Evolutionary conservation across 2,888 invertebrate species (phyloP).

Genomic region (Prenolepis imparis): DNA sequence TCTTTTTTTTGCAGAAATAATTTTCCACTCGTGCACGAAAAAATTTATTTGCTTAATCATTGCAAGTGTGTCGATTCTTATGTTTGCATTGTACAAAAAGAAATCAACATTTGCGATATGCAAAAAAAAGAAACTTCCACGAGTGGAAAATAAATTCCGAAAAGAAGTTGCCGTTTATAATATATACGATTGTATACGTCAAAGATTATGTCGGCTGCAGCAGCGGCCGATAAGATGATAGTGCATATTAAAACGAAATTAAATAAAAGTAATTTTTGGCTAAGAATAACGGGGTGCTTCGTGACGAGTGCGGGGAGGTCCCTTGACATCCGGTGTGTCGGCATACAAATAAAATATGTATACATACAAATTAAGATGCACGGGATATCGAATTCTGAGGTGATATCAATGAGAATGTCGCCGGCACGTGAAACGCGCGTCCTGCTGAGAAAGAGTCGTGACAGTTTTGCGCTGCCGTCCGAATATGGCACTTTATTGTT

Average conservation of each 20-base stretch:
- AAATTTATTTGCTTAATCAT: neutral
- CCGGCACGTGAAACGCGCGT: constrained; percentile 44
- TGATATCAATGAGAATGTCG: constrained; percentile 26
- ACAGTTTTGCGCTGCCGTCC: constrained; percentile 34
- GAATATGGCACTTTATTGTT: constrained; percentile 48
- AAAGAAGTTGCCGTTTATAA: neutral
- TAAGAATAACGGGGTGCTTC: constrained; percentile 83
- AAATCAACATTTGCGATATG: neutral
- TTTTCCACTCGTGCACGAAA: neutral
- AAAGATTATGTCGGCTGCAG: neutral
- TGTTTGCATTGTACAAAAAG: neutral
- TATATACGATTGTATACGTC: neutral
- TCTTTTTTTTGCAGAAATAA: neutral
- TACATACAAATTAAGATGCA: constrained; percentile 58
- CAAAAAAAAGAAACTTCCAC: neutral
- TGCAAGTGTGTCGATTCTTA: neutral
- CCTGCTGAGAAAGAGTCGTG: constrained; percentile 18
- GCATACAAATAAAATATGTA: constrained; percentile 48
- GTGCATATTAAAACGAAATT: constrained; percentile 74
- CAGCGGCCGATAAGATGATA: constrained; percentile 53
- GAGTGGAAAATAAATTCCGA: neutral
- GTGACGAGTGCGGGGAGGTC: constrained; percentile 66
- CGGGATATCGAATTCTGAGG: constrained; percentile 31
- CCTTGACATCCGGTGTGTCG: constrained; percentile 60
- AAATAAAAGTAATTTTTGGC: constrained; percentile 86